Evolutionary conservation across 1,140 invertebrate species (phyloP).

Genomic region (Trichomalopsis sarcophagae): DNA sequence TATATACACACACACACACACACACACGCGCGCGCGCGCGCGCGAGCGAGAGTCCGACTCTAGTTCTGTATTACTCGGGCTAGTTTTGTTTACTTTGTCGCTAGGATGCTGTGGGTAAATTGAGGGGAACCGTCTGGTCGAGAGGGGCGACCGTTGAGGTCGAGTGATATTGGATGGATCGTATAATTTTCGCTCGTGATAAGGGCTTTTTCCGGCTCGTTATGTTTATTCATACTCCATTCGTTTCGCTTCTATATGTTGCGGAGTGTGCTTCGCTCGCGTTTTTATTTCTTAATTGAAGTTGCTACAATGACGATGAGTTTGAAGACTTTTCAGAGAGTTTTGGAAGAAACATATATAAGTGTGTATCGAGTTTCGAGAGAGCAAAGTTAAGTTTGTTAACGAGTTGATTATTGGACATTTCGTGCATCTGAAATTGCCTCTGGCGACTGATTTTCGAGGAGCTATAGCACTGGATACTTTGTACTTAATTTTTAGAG

Average conservation of each 20-base stretch:
- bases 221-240: not conserved
- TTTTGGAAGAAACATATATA: no score
- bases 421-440: no score
- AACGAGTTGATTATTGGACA: no score
- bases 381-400: not conserved
- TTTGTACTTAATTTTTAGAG: no score
- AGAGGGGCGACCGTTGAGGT: not conserved
- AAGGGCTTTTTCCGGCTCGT: not conserved
- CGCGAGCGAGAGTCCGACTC: not conserved
- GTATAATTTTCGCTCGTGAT: not conserved
- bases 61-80: not conserved
- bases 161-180: constrained; percentile 5
- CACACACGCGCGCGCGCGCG: no score
- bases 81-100: not conserved
- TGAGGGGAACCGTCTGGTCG: constrained; percentile 53
- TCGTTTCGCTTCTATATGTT: no score
- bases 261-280: no score
- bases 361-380: no score
- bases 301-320: no score
- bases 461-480: no score
- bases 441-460: not conserved
- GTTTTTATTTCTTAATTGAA: no score
- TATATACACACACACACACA: not conserved
- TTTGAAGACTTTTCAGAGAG: no score
- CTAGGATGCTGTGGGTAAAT: constrained; percentile 54